Evolutionary conservation across 2,888 invertebrate genomes (phyloP).

Genomic region (Lasioglossum malachurum): DNA sequence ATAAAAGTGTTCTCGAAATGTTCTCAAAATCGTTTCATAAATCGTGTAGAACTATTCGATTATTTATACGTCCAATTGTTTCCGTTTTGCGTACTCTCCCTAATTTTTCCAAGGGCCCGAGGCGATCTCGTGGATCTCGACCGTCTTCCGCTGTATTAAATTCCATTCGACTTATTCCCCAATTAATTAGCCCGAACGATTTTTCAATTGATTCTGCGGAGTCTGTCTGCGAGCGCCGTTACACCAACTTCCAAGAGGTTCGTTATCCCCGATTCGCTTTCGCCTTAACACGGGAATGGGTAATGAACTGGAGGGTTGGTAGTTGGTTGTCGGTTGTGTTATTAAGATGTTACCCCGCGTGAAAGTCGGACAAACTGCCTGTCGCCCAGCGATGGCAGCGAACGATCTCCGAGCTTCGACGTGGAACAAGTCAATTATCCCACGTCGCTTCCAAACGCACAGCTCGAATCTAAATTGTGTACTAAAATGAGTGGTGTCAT

Average conservation of each 20-base stretch:
- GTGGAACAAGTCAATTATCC: neutral
- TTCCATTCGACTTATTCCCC: slow-evolving; percentile 69
- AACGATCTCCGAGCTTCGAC: slow-evolving; percentile 28
- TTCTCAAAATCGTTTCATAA: neutral
- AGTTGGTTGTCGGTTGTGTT: slow-evolving; percentile 81
- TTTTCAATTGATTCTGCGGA: slow-evolving; percentile 75
- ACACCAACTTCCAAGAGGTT: slow-evolving; percentile 76
- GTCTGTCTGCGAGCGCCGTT: slow-evolving; percentile 32
- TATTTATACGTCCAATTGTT: neutral
- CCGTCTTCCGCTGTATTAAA: slow-evolving; percentile 44
- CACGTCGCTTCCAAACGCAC: neutral
- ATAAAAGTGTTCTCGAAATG: neutral
- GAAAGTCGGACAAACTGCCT: slow-evolving; percentile 43
- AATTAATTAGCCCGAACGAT: slow-evolving; percentile 77
- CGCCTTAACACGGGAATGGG: slow-evolving; percentile 78
- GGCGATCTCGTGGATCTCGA: neutral
- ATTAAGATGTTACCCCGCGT: slow-evolving; percentile 78
- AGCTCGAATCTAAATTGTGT: no score
- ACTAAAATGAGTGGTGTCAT: no score
- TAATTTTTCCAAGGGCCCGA: neutral
- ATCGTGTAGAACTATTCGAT: neutral
- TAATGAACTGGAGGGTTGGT: slow-evolving; percentile 81
- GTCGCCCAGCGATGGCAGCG: slow-evolving; percentile 58
- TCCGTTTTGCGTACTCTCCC: neutral
- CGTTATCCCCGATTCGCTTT: slow-evolving; percentile 81